Evolutionary conservation across 1,140 invertebrate species (phyloP).

Genomic region (Aleiodes sp.): DNA sequence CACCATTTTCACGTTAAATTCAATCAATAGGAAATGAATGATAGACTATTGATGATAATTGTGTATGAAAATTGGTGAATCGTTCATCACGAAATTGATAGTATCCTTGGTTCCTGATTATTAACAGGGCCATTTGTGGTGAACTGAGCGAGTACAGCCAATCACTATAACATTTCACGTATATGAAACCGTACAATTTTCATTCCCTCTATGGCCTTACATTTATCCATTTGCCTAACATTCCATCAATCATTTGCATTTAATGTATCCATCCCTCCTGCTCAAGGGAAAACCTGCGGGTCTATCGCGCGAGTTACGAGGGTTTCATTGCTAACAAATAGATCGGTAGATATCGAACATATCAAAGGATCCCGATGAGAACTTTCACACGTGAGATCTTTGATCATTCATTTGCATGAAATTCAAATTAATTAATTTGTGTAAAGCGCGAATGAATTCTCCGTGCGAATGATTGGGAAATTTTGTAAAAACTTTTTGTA

Average conservation of each 20-base stretch:
- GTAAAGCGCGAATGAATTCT: not conserved
- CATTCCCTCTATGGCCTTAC: not conserved
- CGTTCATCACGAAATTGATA: conserved; percentile 1
- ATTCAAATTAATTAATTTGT: not conserved
- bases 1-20: too few relatives aligned
- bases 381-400: conserved; percentile 16
- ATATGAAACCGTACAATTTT: not conserved
- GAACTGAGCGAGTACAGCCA: not conserved
- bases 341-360: not conserved
- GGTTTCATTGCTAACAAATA: not conserved
- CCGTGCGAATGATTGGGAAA: not conserved
- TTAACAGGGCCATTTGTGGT: not conserved
- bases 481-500: not conserved
- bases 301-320: not conserved
- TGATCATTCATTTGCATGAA: not conserved
- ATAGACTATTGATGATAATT: conserved; percentile 8
- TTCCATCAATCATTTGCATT: not conserved
- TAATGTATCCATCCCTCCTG: not conserved
- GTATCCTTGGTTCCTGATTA: conserved; percentile 7
- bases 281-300: not conserved
- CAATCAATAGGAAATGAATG: too few relatives aligned
- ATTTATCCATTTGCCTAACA: not conserved
- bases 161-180: conserved; percentile 8
- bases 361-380: not conserved
- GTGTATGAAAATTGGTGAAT: not conserved